phyloP scores from a whole-genome alignment of 2,113 vertebrate genomes.

The Neotoma lepida region DNA sequence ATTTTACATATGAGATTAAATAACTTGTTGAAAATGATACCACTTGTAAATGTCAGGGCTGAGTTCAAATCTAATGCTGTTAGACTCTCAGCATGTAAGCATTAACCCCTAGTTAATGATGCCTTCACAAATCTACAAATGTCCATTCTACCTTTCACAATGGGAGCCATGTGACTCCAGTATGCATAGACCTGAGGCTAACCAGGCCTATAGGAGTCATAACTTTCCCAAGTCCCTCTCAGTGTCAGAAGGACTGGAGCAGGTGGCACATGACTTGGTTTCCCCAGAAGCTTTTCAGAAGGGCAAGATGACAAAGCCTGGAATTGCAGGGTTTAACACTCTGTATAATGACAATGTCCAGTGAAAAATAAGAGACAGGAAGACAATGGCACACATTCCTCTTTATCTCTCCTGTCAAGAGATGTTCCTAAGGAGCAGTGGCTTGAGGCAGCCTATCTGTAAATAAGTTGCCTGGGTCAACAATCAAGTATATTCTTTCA shows the following conservation, averaged over 20 bases:
- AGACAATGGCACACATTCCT: neutral
- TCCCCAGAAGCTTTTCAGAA: neutral
- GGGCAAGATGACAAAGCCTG: neutral
- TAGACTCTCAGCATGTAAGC: neutral
- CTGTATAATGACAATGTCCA: neutral
- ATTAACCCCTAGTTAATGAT: neutral
- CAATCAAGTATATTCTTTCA: neutral
- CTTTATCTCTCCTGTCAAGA: neutral
- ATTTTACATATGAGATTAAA: conserved; percentile 20
- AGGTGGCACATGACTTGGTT: neutral
- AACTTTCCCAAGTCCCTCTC: neutral
- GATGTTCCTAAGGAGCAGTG: neutral
- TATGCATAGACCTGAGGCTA: neutral
- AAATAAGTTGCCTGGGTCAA: neutral
- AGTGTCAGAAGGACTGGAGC: neutral
- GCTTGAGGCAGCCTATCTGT: neutral
- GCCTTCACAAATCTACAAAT: neutral
- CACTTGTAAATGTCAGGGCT: neutral
- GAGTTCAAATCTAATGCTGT: neutral
- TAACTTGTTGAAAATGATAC: conserved; percentile 5
- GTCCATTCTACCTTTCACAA: neutral
- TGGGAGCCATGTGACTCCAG: neutral
- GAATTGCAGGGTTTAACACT: neutral
- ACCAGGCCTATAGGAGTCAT: neutral
- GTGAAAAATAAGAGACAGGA: neutral